These are phyloP conservation scores for Poeciliopsis retropinna DNA, from an alignment of 2,113 vertebrate genomes.

Conservation along the genomic window DNA sequence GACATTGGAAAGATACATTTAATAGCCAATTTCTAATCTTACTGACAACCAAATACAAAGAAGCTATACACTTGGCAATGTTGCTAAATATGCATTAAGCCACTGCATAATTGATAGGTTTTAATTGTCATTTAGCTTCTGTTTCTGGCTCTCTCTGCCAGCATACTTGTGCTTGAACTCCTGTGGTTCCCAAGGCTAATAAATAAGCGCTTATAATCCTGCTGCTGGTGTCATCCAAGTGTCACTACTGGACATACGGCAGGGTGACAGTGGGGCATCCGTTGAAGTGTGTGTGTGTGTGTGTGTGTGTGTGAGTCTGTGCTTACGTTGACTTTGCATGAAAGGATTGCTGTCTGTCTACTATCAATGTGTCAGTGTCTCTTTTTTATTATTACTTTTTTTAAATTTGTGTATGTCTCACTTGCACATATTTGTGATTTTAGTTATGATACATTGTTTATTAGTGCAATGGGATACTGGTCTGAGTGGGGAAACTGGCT, in stretches of 20 bases:
- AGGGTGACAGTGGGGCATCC: constrained; percentile 60
- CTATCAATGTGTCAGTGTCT: constrained; percentile 1
- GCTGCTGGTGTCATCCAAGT: constrained; percentile 79
- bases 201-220: constrained; percentile 76
- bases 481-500: constrained; percentile 71
- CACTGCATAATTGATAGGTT: constrained; percentile 39
- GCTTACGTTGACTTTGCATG: constrained; percentile 55
- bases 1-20: background rate
- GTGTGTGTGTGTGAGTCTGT: constrained; percentile 32
- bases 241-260: constrained; percentile 76
- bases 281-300: constrained; percentile 36
- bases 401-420: constrained; percentile 19
- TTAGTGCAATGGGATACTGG: constrained; percentile 72
- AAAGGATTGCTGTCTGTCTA: constrained; percentile 31
- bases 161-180: constrained; percentile 34
- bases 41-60: background rate
- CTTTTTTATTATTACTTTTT: background rate
- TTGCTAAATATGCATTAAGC: constrained; percentile 7
- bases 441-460: constrained; percentile 74
- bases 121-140: constrained; percentile 39
- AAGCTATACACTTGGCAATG: background rate
- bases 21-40: background rate
- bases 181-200: constrained; percentile 57
- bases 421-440: constrained; percentile 26
- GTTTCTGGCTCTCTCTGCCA: constrained; percentile 19